phyloP scores from a whole-genome alignment of 1,140 invertebrate genomes.

The Platyscapa corneri region DNA sequence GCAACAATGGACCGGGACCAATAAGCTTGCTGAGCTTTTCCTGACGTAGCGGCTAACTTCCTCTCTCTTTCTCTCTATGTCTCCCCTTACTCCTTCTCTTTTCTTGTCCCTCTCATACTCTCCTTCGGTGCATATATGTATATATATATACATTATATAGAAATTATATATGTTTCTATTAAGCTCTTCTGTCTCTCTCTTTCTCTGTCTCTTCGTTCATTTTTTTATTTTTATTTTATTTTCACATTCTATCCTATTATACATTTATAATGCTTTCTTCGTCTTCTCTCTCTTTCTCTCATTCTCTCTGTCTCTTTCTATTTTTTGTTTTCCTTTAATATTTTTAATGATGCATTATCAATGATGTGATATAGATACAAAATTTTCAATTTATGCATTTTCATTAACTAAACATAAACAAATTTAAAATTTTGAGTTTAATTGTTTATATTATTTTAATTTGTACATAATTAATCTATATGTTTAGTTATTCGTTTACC shows the following conservation, averaged over 20 bases:
- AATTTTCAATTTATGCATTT: no score
- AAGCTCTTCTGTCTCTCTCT: not conserved
- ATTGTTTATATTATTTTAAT: no score
- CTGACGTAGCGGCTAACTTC: not conserved
- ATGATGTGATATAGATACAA: no score
- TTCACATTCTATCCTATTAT: not conserved
- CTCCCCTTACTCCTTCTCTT: not conserved
- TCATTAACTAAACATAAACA: no score
- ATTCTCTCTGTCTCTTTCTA: not conserved
- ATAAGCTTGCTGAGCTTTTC: constrained; percentile 67
- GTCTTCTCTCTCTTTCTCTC: not conserved
- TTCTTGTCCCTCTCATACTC: not conserved
- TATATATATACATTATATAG: no score
- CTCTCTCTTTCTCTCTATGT: not conserved
- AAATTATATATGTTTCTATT: no score
- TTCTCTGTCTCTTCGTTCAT: not conserved
- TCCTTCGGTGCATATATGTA: no score
- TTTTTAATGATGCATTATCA: no score
- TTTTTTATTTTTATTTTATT: not conserved
- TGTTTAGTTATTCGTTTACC: no score
- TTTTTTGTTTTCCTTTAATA: no score
- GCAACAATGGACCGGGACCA: constrained; percentile 74
- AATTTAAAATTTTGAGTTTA: no score
- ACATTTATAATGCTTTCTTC: not conserved
- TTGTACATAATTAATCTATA: no score